phyloP scores from a whole-genome alignment of 2,797 vertebrate genomes.

The Tarsius wallacei region DNA sequence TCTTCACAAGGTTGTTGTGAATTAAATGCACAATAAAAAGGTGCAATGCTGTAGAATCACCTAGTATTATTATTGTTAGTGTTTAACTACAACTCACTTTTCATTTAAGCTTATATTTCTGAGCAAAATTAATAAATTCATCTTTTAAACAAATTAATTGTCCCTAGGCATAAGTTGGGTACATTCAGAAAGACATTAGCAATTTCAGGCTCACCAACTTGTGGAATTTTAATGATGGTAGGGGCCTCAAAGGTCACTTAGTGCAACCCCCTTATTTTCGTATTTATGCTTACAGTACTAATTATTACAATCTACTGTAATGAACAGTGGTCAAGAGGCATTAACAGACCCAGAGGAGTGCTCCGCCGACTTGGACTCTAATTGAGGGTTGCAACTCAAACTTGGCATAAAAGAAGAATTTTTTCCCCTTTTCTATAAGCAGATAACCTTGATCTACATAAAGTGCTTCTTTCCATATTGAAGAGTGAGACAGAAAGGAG shows the following conservation, averaged over 20 bases:
- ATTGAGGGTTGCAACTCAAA: conserved; percentile 74
- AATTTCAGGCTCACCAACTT: conserved; percentile 67
- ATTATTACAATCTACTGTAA: conserved; percentile 63
- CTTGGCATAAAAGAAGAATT: conserved; percentile 25
- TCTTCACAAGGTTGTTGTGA: neutral
- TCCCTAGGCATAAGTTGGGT: conserved; percentile 46
- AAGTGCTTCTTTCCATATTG: neutral
- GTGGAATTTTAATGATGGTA: conserved; percentile 48
- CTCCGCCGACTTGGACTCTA: conserved; percentile 48
- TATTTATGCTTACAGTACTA: conserved; percentile 72
- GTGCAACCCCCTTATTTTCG: conserved; percentile 59
- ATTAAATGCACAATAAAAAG: neutral
- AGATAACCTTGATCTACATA: conserved; percentile 20
- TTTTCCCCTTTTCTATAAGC: neutral
- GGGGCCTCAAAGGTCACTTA: conserved; percentile 52
- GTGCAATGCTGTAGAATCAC: neutral
- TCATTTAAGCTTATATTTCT: conserved; percentile 55
- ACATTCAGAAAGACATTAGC: conserved; percentile 63
- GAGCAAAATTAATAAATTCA: conserved; percentile 60
- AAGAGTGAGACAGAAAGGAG: neutral
- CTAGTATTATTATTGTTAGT: neutral
- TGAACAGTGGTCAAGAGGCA: conserved; percentile 41
- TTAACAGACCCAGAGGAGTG: conserved; percentile 38
- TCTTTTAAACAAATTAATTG: conserved; percentile 68
- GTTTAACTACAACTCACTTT: conserved; percentile 1